phyloP scores from a whole-genome alignment of 2,113 vertebrate genomes.

The Spea multiplicata region DNA sequence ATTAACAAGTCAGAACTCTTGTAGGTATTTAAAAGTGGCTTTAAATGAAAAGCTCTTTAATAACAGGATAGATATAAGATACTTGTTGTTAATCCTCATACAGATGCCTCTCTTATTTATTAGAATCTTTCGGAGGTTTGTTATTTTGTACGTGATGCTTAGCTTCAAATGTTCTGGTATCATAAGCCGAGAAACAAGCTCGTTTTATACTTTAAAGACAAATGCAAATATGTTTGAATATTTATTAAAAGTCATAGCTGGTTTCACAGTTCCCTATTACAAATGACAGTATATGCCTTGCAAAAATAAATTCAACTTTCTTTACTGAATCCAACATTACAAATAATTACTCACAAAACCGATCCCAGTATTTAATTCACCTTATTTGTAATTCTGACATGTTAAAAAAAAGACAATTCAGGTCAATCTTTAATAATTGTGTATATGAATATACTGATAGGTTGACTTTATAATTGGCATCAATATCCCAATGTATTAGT shows the following conservation, averaged over 20 bases:
- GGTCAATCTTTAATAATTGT: too few species aligned
- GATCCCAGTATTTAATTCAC: neutral
- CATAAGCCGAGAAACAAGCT: constrained; percentile 18
- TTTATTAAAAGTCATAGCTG: constrained; percentile 32
- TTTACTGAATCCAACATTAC: constrained; percentile 19
- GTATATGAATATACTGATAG: too few species aligned
- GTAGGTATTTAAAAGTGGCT: constrained; percentile 10
- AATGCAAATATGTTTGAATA: constrained; percentile 31
- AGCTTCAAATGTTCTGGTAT: constrained; percentile 32
- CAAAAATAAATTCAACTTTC: constrained; percentile 23
- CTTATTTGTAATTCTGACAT: too few species aligned
- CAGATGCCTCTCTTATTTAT: constrained; percentile 27
- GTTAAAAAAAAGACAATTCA: too few species aligned
- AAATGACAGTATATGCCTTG: constrained; percentile 23
- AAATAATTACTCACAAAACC: constrained; percentile 9
- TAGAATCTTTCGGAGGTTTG: constrained; percentile 20
- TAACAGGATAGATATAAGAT: constrained; percentile 15
- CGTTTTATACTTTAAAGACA: constrained; percentile 14
- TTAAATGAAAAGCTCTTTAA: constrained; percentile 14
- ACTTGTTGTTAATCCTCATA: constrained; percentile 6
- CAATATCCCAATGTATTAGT: too few species aligned
- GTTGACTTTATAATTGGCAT: too few species aligned
- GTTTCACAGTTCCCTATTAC: constrained; percentile 19
- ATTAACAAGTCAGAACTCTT: constrained; percentile 18
- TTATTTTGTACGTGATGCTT: constrained; percentile 10